These are phyloP conservation scores for Poeciliopsis prolifica DNA, from an alignment of 2,113 vertebrate species.

Conservation along the genomic window DNA sequence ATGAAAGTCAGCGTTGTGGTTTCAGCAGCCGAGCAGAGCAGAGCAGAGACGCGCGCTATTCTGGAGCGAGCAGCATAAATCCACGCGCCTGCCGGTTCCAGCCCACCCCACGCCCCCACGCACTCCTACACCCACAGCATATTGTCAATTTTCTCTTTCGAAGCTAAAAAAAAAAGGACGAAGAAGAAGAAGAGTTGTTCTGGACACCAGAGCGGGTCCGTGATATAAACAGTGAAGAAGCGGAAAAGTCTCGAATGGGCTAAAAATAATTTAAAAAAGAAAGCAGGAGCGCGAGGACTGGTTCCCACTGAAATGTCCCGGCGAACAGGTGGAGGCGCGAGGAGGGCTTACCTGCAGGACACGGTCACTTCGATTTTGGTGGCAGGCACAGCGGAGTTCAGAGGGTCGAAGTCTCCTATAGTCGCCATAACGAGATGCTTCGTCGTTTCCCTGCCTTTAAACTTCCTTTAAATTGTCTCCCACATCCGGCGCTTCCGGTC, in stretches of 20 bases:
- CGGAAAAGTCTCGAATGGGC: constrained; percentile 5
- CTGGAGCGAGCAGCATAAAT: constrained; percentile 54
- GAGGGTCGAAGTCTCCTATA: constrained; percentile 86
- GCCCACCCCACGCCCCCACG: constrained; percentile 42
- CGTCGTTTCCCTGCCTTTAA: too few species aligned
- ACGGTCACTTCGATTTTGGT: constrained; percentile 95
- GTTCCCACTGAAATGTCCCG: not conserved
- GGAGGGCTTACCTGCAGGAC: constrained; percentile 87
- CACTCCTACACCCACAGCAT: constrained; percentile 61
- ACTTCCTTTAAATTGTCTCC: too few species aligned
- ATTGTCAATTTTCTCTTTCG: constrained; percentile 34
- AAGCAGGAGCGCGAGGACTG: not conserved
- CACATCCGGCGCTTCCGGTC: not conserved
- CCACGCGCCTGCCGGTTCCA: constrained; percentile 37
- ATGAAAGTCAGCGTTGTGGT: not conserved
- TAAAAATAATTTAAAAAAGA: too few species aligned
- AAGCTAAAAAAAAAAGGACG: not conserved
- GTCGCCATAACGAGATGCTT: constrained; percentile 82
- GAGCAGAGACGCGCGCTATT: constrained; percentile 19
- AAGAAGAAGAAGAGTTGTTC: constrained; percentile 12
- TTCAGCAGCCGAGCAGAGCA: not conserved
- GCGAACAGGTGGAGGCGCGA: not conserved
- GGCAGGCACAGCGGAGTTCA: constrained; percentile 86
- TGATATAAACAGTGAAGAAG: not conserved
- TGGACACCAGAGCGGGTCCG: constrained; percentile 6